Percentiles rank a stretch among this genome's conserved stretches.
These are phyloP conservation scores for Lydus trimaculatus DNA, from an alignment of 2,888 invertebrate genomes.

Conservation along the genomic window DNA sequence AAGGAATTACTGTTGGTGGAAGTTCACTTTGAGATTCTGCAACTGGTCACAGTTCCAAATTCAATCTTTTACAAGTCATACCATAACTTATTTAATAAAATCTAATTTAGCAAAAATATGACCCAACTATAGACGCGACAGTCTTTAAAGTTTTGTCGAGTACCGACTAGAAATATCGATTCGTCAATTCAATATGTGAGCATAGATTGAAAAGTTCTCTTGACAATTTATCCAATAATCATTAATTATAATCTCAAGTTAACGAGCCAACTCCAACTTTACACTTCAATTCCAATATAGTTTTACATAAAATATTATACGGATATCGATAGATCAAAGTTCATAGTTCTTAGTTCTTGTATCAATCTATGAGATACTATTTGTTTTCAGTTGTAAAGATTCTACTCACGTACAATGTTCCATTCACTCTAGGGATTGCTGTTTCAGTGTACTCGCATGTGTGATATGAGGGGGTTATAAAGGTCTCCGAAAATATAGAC, in stretches of 20 bases:
- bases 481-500: conserved; percentile 45
- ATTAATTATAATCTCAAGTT: background rate
- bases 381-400: conserved; percentile 22
- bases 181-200: background rate
- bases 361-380: conserved; percentile 11
- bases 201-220: background rate
- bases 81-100: background rate
- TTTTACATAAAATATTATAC: conserved; percentile 26
- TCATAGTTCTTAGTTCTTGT: conserved; percentile 27
- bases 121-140: background rate
- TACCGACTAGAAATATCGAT: background rate
- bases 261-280: background rate
- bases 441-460: conserved; percentile 47
- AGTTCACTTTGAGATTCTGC: background rate
- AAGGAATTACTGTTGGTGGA: background rate
- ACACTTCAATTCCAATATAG: background rate
- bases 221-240: background rate
- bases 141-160: background rate
- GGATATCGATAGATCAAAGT: conserved; percentile 44
- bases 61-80: background rate
- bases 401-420: conserved; percentile 42
- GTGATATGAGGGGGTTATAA: conserved; percentile 46
- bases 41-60: background rate
- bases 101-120: background rate
- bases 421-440: conserved; percentile 46